A percentile compares a stretch with the other conserved stretches of the same genome.
These are phyloP conservation scores for Ammospiza maritima DNA, from an alignment of 2,797 vertebrate species.

Conservation along the genomic window DNA sequence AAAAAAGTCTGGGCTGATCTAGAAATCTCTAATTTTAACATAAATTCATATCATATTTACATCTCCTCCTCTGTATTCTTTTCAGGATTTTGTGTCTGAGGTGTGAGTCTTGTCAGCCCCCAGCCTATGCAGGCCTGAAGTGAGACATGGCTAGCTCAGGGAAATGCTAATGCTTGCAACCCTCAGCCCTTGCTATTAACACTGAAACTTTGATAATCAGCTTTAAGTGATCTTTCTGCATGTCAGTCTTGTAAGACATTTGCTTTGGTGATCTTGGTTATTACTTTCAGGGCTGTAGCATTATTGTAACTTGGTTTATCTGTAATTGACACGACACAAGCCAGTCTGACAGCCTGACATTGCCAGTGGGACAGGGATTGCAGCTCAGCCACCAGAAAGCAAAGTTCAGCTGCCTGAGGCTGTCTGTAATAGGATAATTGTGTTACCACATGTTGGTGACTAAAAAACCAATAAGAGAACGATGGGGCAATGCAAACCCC, in stretches of 20 bases:
- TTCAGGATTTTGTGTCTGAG: background rate
- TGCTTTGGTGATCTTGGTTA: background rate
- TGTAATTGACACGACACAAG: background rate
- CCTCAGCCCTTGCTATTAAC: background rate
- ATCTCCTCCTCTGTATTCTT: background rate
- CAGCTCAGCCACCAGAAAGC: background rate
- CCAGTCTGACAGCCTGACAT: background rate
- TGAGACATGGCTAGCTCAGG: background rate
- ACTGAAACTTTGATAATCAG: background rate
- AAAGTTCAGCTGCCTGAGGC: constrained; percentile 1
- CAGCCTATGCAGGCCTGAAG: background rate
- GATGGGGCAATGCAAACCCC: background rate
- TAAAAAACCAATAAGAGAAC: background rate
- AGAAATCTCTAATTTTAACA: background rate
- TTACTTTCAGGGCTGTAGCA: background rate
- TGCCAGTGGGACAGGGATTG: background rate
- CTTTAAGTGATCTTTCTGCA: background rate
- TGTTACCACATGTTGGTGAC: background rate
- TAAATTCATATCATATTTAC: background rate
- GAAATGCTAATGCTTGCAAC: background rate
- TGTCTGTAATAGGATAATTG: background rate
- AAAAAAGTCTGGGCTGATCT: background rate
- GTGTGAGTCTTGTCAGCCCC: background rate
- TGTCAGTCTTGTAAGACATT: background rate
- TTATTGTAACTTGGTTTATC: background rate